A percentile compares a stretch with the other conserved stretches of the same genome.
Conservation (phyloP, 2,888 invertebrate genomes). For the Liposcelis brunnea region DNA sequence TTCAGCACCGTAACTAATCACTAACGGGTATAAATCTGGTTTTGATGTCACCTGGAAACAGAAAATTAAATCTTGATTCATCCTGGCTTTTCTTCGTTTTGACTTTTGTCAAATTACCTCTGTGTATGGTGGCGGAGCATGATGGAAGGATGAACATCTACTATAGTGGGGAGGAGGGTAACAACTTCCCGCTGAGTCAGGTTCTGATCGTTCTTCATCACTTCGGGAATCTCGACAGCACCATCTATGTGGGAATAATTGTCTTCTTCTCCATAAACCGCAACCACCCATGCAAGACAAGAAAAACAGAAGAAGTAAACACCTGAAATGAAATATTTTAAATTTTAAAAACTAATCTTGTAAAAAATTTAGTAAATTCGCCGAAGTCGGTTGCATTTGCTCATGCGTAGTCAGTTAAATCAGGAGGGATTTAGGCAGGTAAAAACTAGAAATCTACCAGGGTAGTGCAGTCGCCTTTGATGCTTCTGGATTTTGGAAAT, state of each 20-base stretch:
- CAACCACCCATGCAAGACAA: conserved; percentile 14
- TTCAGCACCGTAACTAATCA: conserved; percentile 53
- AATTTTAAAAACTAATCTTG: background rate
- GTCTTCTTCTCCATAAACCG: conserved; percentile 17
- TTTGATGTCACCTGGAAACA: conserved; percentile 58
- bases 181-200: conserved; percentile 61
- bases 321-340: conserved; percentile 19
- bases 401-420: too few relatives aligned
- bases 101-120: conserved; percentile 44
- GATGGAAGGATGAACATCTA: conserved; percentile 66
- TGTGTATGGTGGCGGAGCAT: conserved; percentile 67
- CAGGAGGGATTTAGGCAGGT: too few relatives aligned
- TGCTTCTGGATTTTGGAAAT: too few relatives aligned
- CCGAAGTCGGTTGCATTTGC: background rate
- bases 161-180: conserved; percentile 73
- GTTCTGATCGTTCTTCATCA: conserved; percentile 45
- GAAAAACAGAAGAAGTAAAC: conserved; percentile 19
- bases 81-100: background rate
- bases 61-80: conserved; percentile 11
- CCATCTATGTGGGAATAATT: conserved; percentile 17
- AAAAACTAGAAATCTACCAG: too few relatives aligned
- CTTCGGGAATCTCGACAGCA: conserved; percentile 15
- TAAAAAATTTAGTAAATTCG: background rate
- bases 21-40: conserved; percentile 68
- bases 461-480: too few relatives aligned